A percentile compares a stretch with the other conserved stretches of the same genome.
These are phyloP conservation scores for Cyaniris semiargus DNA, from an alignment of 2,888 invertebrate species.

Conservation along the genomic window DNA sequence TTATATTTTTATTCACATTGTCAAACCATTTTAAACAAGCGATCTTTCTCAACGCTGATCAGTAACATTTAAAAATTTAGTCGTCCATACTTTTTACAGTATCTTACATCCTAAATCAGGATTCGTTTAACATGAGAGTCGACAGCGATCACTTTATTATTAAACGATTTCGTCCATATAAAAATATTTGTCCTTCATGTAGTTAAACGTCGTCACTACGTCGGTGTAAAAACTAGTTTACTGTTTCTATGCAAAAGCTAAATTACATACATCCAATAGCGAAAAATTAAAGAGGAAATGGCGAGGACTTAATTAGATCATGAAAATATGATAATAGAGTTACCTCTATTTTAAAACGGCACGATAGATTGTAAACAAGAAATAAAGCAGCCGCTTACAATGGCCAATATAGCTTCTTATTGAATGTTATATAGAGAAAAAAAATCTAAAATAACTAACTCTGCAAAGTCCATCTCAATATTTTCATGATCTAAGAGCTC, in stretches of 20 bases:
- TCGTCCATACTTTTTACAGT: not conserved
- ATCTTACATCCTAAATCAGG: not conserved
- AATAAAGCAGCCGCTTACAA: not conserved
- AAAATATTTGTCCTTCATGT: conserved; percentile 31
- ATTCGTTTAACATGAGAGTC: not conserved
- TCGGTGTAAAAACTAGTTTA: conserved; percentile 25
- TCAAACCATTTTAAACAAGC: conserved; percentile 7
- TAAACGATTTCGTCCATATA: conserved; percentile 30
- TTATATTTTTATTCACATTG: not conserved
- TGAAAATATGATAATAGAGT: not conserved
- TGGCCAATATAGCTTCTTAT: not conserved
- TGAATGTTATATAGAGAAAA: too few relatives aligned
- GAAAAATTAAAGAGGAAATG: conserved; percentile 3
- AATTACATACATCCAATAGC: conserved; percentile 27
- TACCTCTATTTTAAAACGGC: not conserved
- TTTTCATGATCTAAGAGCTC: not conserved
- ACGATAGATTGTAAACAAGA: not conserved
- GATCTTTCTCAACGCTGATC: not conserved
- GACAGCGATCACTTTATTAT: conserved; percentile 8
- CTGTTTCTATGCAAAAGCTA: conserved; percentile 29
- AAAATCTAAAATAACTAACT: not conserved
- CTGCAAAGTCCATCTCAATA: not conserved
- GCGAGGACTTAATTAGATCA: not conserved
- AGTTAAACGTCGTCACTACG: conserved; percentile 9
- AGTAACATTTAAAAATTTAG: not conserved